Percentiles rank a stretch among this genome's conserved stretches.
Evolutionary conservation across 2,797 vertebrate genomes (phyloP).

Genomic region (Sebastes jordani): DNA sequence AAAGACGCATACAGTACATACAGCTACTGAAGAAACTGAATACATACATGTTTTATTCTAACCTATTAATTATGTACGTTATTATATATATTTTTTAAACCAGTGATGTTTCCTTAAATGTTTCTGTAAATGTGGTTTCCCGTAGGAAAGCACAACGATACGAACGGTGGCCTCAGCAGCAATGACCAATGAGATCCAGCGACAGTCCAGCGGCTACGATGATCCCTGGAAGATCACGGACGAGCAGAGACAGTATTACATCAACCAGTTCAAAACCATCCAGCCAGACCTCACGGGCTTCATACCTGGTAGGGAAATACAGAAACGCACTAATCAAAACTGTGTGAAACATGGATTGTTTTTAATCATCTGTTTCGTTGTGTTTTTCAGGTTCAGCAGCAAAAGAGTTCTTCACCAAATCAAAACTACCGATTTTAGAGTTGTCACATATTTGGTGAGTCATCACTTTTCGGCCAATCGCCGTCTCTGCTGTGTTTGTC

Average conservation of each 20-base stretch:
- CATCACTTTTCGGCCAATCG: not conserved
- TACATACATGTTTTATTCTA: not conserved
- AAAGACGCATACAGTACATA: not conserved
- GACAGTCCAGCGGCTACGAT: constrained; percentile 96
- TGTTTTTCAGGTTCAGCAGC: constrained; percentile 93
- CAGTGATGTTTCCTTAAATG: not conserved
- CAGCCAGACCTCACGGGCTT: constrained; percentile 97
- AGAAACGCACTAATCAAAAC: not conserved
- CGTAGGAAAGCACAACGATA: constrained; percentile 94
- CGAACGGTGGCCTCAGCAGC: constrained; percentile 92
- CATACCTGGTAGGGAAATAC: constrained; percentile 90
- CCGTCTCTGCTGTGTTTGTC: not conserved
- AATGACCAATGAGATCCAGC: constrained; percentile 96
- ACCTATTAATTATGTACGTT: not conserved
- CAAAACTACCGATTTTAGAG: constrained; percentile 98
- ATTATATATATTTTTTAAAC: not conserved
- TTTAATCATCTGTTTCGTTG: not conserved
- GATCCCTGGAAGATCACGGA: constrained; percentile 99
- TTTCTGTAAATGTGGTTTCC: constrained; percentile 53
- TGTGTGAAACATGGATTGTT: not conserved
- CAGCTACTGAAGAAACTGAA: not conserved
- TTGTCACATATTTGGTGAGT: constrained; percentile 99
- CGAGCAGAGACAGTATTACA: constrained; percentile 99
- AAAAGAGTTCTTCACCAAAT: constrained; percentile 99
- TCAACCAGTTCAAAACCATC: constrained; percentile 99